Base-by-base conservation (phyloP, 1,140 invertebrate genomes). In the Caerostris extrusa region DNA sequence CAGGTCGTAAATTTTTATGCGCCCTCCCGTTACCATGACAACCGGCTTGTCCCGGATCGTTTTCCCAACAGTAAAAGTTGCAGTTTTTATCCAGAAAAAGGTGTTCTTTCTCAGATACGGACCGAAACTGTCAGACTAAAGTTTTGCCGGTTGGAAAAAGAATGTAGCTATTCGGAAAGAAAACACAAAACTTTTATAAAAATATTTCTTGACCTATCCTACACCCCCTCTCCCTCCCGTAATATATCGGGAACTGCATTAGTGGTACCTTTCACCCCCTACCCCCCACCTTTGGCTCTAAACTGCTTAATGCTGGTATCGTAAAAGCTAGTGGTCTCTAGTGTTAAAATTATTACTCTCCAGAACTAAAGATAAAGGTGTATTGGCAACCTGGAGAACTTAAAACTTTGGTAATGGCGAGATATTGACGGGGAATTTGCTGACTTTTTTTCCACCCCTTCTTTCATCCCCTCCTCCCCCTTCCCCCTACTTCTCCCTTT, bases 371-470 rank as follows among this genome's bases (percentile, higher is more conserved):
- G 91, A 92, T 92, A 92, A 92, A 92, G 82, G 82, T 10, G 60
- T 92, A 92, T 92, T 92, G 91, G 91, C 60, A 86, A 92, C 82
- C 64, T 92, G 77, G 82, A 60, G 91, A 92, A 92, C 91, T 92
- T 92, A 86, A 92, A 92, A 92, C 91, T 92, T 92, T 55, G 60
- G 91, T 92, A 92, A 92, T 92, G 61, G 91, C 91, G 82, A 92
- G 91, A 92, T 92, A 92, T 92, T 92, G 91, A 86, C 91, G 55
- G 81, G 56, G 60, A 91, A 64, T 56, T 82, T 64, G 50, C 61
- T 8, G 7, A 34, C 57, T 67, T 56, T 83, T 92, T 83, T 67
- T 86, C 69, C 71, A 57, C 34, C 60, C 50, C 55, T 17, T 6
- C 6, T 53, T 55, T 56, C 12, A 2, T 64, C 17, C 10, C 61